phyloP scores from a whole-genome alignment of 2,113 vertebrate genomes.

The Scomber colias region DNA sequence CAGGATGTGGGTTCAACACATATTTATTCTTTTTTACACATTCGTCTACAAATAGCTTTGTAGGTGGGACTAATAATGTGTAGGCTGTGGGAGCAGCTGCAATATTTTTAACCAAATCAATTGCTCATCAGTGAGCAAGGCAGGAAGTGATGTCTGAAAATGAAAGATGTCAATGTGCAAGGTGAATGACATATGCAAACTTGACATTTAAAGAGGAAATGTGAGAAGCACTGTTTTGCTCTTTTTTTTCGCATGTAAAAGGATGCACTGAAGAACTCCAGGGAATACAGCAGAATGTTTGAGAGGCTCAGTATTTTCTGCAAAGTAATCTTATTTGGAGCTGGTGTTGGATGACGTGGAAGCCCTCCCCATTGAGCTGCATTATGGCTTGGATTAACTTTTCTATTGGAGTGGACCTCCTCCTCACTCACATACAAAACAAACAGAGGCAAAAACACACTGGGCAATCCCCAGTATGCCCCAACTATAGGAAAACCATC shows the following conservation, averaged over 20 bases:
- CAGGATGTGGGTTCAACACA: conserved; percentile 27
- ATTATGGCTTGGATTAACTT: conserved; percentile 33
- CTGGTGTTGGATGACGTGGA: conserved; percentile 61
- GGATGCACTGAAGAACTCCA: conserved; percentile 14
- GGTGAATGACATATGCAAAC: conserved; percentile 34
- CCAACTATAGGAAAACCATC: background rate
- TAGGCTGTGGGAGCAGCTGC: conserved; percentile 12
- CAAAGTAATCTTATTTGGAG: conserved; percentile 68
- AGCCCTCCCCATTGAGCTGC: conserved; percentile 36
- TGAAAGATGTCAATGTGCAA: conserved; percentile 28
- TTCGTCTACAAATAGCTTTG: conserved; percentile 13
- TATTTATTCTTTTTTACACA: background rate
- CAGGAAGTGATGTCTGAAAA: background rate
- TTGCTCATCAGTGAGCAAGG: background rate
- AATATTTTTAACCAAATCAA: conserved; percentile 1
- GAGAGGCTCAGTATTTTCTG: conserved; percentile 56
- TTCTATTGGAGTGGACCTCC: background rate
- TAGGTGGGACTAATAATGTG: background rate
- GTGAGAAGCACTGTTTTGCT: background rate
- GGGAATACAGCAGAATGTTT: conserved; percentile 35
- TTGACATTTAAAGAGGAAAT: conserved; percentile 13
- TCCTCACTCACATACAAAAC: conserved; percentile 18
- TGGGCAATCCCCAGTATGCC: conserved; percentile 12
- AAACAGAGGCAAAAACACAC: conserved; percentile 6
- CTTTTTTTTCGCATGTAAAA: background rate